Base-by-base conservation (phyloP, 2,888 invertebrate species). In the Eugnorisma glareosa region DNA sequence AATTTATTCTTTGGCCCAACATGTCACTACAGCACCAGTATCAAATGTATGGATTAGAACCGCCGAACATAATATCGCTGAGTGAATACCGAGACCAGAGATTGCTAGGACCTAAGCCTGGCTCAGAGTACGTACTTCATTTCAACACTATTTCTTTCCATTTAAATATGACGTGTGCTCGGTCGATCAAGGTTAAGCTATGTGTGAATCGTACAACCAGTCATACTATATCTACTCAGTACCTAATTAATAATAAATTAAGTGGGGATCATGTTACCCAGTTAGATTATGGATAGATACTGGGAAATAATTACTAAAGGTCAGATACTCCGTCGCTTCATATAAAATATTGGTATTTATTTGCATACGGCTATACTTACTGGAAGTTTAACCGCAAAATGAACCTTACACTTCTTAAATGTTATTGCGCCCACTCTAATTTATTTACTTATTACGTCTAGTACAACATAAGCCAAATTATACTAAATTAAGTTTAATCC, bases 21-120 rank as follows among this genome's bases (percentile, higher is more conserved):
- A 74, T 74, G 74, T 43, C 51, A n/a, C 4, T n/a, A 24, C 4
- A 51, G n/a, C n/a, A n/a, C n/a, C n/a, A n/a, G 15, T 18, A 57
- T 57, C 28, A 28, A 18, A 28, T 57, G 15, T 28, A 57, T 59
- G 18, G 75, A 31, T 24, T 31, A 5, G 59, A 57, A 28, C 8
- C 35, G 4, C 35, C 18, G 13, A 37, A 48, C 2, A 35, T 69
- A 35, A n/a, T 75, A 21, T 45, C 64, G 66, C 37, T 37, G 21
- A 67, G 54, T 51, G 76, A 66, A 78, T 78, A 78, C 18, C 35
- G 78, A 37, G 67, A 78, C 18, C 75, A 75, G 78, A 54, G 66
- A 31, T 54, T 54, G 21, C 15, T 31, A 45, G 24, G 66, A 28
- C 35, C 45, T 10, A 78, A 7, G 10, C 21, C 43, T 57, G 24